Evolutionary conservation across 1,140 invertebrate genomes (phyloP), one percentile per base, ranked within the genome.

Genomic region (Nixonia krombeini): DNA sequence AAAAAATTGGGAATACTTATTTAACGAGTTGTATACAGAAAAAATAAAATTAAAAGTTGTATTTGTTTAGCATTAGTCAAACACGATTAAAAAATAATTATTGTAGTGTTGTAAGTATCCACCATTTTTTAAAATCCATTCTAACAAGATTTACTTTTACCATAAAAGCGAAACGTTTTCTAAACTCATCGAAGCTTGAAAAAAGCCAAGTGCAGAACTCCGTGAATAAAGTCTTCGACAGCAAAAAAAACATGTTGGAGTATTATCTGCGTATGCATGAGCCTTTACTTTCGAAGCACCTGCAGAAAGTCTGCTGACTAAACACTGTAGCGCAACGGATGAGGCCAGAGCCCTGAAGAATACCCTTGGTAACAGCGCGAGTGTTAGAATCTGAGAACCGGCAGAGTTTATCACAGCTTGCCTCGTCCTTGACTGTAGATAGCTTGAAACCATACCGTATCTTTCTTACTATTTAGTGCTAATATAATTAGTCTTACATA

Each of bases 251-350:
- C 42, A 52, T 26, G 51, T 28, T 52, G 56, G 40, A 55, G 42
- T 51, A 67, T 62, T 53, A 63, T 63, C 55, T 69, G 50, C 55
- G 55, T 69, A 69, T 63, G 66, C 55, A 69, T 59, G 55, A 55
- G 53, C 58, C 57, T 69, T 69, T 63, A 40, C 55, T 58, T 69
- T 63, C 44, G 66, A 63, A 69, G 66, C 66, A 69, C 66, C 66
- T 69, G 66, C 59, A 59, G 58, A 50, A 63, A 59, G 53, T 68
- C 52, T 38, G 31, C 58, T 41, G n/a, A n/a, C n/a, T n/a, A n/a
- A n/a, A n/a, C n/a, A n/a, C n/a, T 38, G 40, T 12, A 6, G 28
- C 18, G 46, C 38, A 61, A 67, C 65, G 65, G 47, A 29, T 29
- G 28, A n/a, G n/a, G n/a, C n/a, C n/a, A n/a, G n/a, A n/a, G n/a